Base-by-base conservation (phyloP, 2,888 invertebrate genomes). In the Lochmaea capreae region DNA sequence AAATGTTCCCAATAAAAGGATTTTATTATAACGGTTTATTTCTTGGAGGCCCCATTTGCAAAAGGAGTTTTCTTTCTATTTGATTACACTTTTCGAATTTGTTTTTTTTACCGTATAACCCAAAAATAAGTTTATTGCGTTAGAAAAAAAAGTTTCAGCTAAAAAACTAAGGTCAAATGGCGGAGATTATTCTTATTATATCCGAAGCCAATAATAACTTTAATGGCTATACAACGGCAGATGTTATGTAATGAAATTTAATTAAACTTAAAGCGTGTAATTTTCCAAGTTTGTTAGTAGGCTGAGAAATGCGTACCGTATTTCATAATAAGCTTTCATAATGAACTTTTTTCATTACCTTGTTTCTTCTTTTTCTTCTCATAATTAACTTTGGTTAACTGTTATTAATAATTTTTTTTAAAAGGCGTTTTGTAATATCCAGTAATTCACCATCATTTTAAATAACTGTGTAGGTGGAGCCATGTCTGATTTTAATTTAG, bases 291-390 rank as follows among this genome's bases (percentile, higher is more conserved):
- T 58, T 58, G 22, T 33, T 33, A 58, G 49, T 65, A 65, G 65
- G 42, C 42, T 43, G n/a, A 1, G 39, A 33, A 33, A 63, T 43
- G n/a, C 43, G 16, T 22, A 42, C 65, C 65, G 52, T 52, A 49
- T 65, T 65, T 65, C 49, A 65, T 26, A 52, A 49, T 18, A 52
- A 26, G n/a, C 10, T 52, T 65, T 11, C 52, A 52, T 65, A 65
- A 65, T 10, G 46, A 65, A 65, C 12, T 16, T 65, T 14, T 65
- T 65, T 65, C 33, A 12, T 22, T 12, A 8, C 33, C 33, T 65
- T 14, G 16, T 14, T 52, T n/a, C 11, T 39, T 65, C 46, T 39
- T 65, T 46, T 62, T 8, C 4, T n/a, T n/a, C n/a, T 8, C n/a
- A 42, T 22, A 46, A 39, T 62, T n/a, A 62, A 2, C 5, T 22